Evolutionary conservation across 2,113 vertebrate genomes (phyloP), one percentile per base, ranked within the genome.

Genomic region (Acrocephalus arundinaceus): DNA sequence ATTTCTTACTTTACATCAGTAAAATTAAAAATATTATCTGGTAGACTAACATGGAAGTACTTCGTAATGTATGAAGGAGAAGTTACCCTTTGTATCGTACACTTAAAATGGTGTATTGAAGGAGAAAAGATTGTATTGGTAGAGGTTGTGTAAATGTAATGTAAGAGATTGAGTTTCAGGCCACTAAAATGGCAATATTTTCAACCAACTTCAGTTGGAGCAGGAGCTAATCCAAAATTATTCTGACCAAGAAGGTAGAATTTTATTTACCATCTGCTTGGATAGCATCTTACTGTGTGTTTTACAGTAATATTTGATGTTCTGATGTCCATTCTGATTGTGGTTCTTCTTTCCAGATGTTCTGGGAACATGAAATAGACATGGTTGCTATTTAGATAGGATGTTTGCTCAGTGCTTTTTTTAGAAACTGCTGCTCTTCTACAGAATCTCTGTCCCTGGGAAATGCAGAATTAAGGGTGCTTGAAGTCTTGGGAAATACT

Each of bases 401-500:
- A 9, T 89, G 70, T 65, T 87, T 89, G 63, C 55, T 96, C 71
- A 46, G 49, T 62, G 54, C 37, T 85, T 71, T 85, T 58, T 71
- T 37, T 80, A 17, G 45, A 71, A 85, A 73, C 58, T 61, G 45
- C 85, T 90, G 58, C 37, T 85, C 85, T 94, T 58, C 61, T 87
- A 7, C 65, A 48, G 78, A 85, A 84, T 49, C 4, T 1, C 49
- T 84, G 52, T 88, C 68, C 52, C 25, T 68, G 61, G 46, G 79
- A 93, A 86, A 86, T 74, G 63, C 68, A 74, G 90, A 84, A 84
- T 84, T 84, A 92, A 61, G 5, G 0, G 52, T 2, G 5, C 70
- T 94, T 86, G 76, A 93, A 90, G 61, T 62, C 61, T 86, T 83
- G 65, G 68, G 72, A 89, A 93, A 65, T 85, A 73, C 73, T 94